A percentile compares a stretch with the other conserved stretches of the same genome.
phyloP scores from a whole-genome alignment of 2,888 invertebrate genomes.

The Plagiodera versicolora region DNA sequence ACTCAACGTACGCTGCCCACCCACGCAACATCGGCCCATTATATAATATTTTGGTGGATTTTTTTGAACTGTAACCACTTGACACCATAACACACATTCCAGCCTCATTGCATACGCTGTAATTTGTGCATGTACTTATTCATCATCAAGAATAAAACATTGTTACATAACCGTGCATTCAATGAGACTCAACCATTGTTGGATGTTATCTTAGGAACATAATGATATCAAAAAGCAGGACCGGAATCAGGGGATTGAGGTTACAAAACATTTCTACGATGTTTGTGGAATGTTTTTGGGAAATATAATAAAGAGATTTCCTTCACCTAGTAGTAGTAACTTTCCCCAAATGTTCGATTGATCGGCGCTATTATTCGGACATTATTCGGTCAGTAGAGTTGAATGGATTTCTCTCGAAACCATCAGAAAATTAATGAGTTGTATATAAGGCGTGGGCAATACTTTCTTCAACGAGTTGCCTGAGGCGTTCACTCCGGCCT shows the following conservation, averaged over 20 bases:
- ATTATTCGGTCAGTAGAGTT: background rate
- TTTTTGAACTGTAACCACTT: background rate
- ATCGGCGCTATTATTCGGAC: background rate
- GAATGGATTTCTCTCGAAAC: background rate
- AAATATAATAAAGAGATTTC: too few relatives aligned
- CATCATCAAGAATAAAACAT: background rate
- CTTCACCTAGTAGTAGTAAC: too few relatives aligned
- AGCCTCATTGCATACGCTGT: background rate
- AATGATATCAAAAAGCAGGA: background rate
- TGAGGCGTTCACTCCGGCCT: background rate
- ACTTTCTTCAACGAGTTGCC: background rate
- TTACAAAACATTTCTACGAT: too few relatives aligned
- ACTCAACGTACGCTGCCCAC: too few relatives aligned
- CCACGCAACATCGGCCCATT: background rate
- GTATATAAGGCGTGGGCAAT: background rate
- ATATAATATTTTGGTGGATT: background rate
- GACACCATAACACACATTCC: background rate
- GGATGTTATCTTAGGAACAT: background rate
- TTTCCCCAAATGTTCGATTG: background rate
- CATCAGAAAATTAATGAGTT: background rate
- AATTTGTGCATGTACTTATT: background rate
- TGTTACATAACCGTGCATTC: background rate
- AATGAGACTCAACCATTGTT: background rate
- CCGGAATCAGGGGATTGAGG: background rate
- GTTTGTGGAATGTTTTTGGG: too few relatives aligned